These are phyloP conservation scores for Epinephelus lanceolatus DNA, from an alignment of 2,113 vertebrate species.

Conservation along the genomic window DNA sequence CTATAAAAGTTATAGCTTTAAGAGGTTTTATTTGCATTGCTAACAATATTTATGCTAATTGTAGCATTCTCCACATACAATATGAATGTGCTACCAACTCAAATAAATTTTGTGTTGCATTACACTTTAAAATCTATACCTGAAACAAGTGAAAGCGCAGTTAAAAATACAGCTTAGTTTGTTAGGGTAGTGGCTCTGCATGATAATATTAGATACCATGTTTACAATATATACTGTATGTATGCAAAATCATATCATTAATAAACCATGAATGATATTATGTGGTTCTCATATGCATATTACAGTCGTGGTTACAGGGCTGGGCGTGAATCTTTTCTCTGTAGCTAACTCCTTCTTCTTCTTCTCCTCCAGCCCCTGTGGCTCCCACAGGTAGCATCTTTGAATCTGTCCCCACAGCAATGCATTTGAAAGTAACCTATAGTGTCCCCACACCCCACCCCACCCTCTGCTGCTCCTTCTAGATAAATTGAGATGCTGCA, in stretches of 20 bases:
- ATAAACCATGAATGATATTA: constrained; percentile 21
- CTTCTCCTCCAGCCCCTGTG: constrained; percentile 11
- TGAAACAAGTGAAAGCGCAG: background rate
- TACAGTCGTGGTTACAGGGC: background rate
- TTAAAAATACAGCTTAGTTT: constrained; percentile 2
- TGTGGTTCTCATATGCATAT: constrained; percentile 18
- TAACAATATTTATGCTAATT: background rate
- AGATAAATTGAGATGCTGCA: constrained; percentile 75
- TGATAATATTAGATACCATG: constrained; percentile 4
- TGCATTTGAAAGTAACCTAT: constrained; percentile 73
- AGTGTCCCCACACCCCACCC: background rate
- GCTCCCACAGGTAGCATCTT: constrained; percentile 59
- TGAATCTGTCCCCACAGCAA: constrained; percentile 61
- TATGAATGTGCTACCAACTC: background rate
- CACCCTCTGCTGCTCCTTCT: constrained; percentile 38
- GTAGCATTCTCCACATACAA: background rate
- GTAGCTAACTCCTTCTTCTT: constrained; percentile 2
- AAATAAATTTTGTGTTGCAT: background rate
- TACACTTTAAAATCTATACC: background rate
- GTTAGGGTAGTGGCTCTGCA: background rate
- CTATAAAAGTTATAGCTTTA: too few species aligned
- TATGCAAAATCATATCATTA: constrained; percentile 4
- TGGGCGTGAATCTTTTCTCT: constrained; percentile 24
- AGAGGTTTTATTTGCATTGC: background rate
- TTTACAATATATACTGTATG: background rate